These are phyloP conservation scores for Phrynosoma platyrhinos DNA, from an alignment of 2,113 vertebrate species.

Conservation along the genomic window DNA sequence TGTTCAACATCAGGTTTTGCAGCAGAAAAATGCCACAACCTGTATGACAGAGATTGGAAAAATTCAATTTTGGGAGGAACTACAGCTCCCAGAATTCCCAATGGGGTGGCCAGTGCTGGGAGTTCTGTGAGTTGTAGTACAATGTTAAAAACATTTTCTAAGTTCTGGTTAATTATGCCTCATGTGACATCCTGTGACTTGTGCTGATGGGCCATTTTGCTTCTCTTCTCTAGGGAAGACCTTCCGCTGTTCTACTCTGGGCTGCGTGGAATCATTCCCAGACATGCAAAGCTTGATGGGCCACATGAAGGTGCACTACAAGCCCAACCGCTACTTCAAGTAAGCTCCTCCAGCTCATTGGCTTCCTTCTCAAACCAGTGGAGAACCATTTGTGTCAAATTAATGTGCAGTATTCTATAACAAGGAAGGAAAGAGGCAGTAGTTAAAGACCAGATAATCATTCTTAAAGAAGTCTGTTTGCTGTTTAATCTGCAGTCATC, in stretches of 20 bases:
- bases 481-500: too few relatives aligned
- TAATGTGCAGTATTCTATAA: too few relatives aligned
- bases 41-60: too few relatives aligned
- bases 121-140: neutral
- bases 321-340: slow-evolving; percentile 95
- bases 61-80: neutral
- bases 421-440: too few relatives aligned
- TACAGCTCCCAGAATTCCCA: neutral
- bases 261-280: slow-evolving; percentile 85
- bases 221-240: slow-evolving; percentile 77
- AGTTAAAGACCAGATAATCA: too few relatives aligned
- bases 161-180: neutral
- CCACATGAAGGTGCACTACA: slow-evolving; percentile 92
- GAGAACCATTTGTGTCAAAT: neutral
- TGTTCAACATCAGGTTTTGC: too few relatives aligned
- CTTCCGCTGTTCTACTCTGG: slow-evolving; percentile 83
- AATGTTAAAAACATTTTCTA: neutral
- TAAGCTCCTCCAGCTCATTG: slow-evolving; percentile 69
- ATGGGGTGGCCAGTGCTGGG: neutral
- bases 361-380: neutral
- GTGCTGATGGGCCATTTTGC: neutral
- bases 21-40: too few relatives aligned
- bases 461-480: too few relatives aligned
- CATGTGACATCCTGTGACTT: neutral
- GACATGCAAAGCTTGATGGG: slow-evolving; percentile 94